Conservation (phyloP, 1,140 invertebrate genomes). For the Drosophila saltans region DNA sequence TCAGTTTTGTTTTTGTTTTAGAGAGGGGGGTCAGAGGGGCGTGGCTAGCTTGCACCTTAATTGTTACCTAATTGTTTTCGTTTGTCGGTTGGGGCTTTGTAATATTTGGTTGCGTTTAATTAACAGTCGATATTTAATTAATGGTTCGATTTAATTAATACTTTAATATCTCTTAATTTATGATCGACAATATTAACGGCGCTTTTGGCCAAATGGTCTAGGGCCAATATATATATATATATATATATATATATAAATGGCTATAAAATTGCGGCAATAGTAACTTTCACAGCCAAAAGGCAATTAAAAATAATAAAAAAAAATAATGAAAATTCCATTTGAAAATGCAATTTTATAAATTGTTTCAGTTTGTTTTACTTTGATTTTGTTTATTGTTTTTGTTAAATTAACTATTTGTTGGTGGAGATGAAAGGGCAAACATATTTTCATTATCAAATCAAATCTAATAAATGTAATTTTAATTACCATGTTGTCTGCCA, state of each 20-base stretch:
- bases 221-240: constrained; percentile 1
- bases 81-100: constrained; percentile 39
- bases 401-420: constrained; percentile 60
- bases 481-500: constrained; percentile 50
- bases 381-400: constrained; percentile 39
- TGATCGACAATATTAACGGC: constrained; percentile 48
- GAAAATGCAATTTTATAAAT: constrained; percentile 32
- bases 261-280: constrained; percentile 2
- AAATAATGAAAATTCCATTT: neutral
- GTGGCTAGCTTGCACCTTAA: constrained; percentile 66
- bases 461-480: constrained; percentile 70
- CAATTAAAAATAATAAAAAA: constrained; percentile 5
- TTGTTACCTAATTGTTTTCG: constrained; percentile 72
- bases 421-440: neutral
- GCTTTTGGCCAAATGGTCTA: constrained; percentile 19
- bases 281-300: constrained; percentile 62
- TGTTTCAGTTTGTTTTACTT: constrained; percentile 23
- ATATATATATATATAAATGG: neutral
- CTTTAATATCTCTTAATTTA: constrained; percentile 67
- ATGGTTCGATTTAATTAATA: constrained; percentile 68
- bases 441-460: constrained; percentile 59
- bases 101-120: constrained; percentile 60
- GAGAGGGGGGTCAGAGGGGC: constrained; percentile 11
- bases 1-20: constrained; percentile 46
- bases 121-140: constrained; percentile 70